Evolutionary conservation across 1,140 invertebrate genomes (phyloP).

Genomic region (Patella vulgata): DNA sequence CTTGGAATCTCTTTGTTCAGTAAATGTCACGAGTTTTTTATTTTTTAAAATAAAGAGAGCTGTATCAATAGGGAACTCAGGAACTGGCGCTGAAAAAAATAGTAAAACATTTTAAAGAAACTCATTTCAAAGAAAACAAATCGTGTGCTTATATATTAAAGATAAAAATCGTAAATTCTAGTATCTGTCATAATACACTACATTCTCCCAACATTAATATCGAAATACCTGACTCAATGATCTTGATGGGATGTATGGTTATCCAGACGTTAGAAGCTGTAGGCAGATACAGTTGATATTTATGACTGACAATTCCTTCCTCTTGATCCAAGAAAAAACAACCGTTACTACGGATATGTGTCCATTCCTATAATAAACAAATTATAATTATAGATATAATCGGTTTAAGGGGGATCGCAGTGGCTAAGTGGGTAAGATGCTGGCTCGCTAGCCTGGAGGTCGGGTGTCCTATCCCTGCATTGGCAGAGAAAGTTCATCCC

Average conservation of each 20-base stretch:
- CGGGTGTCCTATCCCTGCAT: too few relatives aligned
- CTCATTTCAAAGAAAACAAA: too few relatives aligned
- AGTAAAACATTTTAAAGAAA: not conserved
- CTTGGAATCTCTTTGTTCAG: constrained; percentile 55
- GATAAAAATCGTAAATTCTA: too few relatives aligned
- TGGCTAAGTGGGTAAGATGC: too few relatives aligned
- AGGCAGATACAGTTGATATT: constrained; percentile 49
- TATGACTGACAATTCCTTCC: constrained; percentile 46
- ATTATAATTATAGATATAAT: not conserved
- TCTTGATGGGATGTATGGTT: constrained; percentile 50
- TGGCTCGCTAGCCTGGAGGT: too few relatives aligned
- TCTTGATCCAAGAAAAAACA: constrained; percentile 62
- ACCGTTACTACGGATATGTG: constrained; percentile 44
- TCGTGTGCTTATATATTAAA: too few relatives aligned
- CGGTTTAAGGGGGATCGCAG: not conserved
- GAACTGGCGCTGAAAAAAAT: not conserved
- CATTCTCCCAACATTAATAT: too few relatives aligned
- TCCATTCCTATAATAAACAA: constrained; percentile 50
- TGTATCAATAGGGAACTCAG: constrained; percentile 47
- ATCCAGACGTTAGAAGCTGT: constrained; percentile 55
- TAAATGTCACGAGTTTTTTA: constrained; percentile 48
- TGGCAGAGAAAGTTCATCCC: too few relatives aligned
- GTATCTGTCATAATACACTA: too few relatives aligned
- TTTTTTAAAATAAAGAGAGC: constrained; percentile 50
- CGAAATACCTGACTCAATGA: constrained; percentile 27